A percentile compares a stretch with the other conserved stretches of the same genome.
These are phyloP conservation scores for Calcarius lapponicus DNA, from an alignment of 2,797 vertebrate species.

Conservation along the genomic window DNA sequence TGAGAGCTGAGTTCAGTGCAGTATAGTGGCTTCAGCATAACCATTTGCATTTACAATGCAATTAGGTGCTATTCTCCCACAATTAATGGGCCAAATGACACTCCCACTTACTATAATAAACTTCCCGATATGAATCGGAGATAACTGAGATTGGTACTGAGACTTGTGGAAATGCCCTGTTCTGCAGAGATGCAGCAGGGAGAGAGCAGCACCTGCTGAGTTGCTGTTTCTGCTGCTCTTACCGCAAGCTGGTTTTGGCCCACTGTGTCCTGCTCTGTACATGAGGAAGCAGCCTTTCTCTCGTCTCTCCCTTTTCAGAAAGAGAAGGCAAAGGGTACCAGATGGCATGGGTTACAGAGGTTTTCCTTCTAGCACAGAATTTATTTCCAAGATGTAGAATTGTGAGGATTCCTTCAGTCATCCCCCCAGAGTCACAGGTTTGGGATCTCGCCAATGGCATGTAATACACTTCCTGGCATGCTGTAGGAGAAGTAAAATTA, in stretches of 20 bases:
- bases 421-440: slow-evolving; percentile 64
- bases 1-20: background rate
- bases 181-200: background rate
- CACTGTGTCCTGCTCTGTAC: background rate
- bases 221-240: background rate
- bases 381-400: slow-evolving; percentile 62
- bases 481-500: slow-evolving; percentile 61
- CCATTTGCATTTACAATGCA: slow-evolving; percentile 8
- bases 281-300: background rate
- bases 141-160: background rate
- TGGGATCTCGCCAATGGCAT: slow-evolving; percentile 66
- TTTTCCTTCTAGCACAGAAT: slow-evolving; percentile 43
- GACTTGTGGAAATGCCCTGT: background rate
- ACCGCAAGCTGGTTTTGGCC: background rate
- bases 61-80: slow-evolving; percentile 16
- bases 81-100: slow-evolving; percentile 36
- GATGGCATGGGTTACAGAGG: slow-evolving; percentile 51
- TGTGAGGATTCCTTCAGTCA: slow-evolving; percentile 69
- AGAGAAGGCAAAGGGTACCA: slow-evolving; percentile 23
- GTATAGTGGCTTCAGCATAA: background rate
- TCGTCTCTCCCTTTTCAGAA: background rate
- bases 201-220: background rate
- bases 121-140: slow-evolving; percentile 12
- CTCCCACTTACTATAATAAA: background rate
- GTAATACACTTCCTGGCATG: slow-evolving; percentile 63